Evolutionary conservation across 2,888 invertebrate species (phyloP).

Genomic region (Dicyrtoma fusca): DNA sequence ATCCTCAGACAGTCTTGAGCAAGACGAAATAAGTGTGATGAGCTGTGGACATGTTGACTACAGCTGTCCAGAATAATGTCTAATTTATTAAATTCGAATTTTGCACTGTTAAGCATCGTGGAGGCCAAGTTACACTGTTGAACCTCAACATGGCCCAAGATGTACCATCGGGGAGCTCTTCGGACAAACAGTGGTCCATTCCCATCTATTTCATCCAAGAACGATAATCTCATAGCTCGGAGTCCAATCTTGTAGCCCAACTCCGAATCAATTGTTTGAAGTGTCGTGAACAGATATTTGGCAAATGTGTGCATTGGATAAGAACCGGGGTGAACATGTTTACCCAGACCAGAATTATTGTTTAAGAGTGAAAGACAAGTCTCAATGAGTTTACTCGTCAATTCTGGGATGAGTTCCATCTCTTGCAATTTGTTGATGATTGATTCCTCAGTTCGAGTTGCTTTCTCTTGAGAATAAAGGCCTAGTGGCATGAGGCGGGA

Average conservation of each 20-base stretch:
- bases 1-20: constrained; percentile 81
- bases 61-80: constrained; percentile 77
- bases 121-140: constrained; percentile 79
- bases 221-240: constrained; percentile 75
- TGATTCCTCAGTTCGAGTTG: constrained; percentile 62
- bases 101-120: constrained; percentile 73
- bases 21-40: constrained; percentile 79
- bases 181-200: constrained; percentile 65
- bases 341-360: constrained; percentile 68
- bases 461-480: constrained; percentile 71
- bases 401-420: constrained; percentile 63
- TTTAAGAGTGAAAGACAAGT: constrained; percentile 67
- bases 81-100: constrained; percentile 72
- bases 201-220: constrained; percentile 69
- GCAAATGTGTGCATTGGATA: constrained; percentile 86
- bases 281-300: constrained; percentile 75
- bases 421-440: constrained; percentile 74
- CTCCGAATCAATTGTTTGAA: constrained; percentile 75
- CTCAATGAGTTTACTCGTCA: constrained; percentile 20
- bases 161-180: constrained; percentile 75
- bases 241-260: constrained; percentile 78
- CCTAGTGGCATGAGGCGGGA: constrained; percentile 78
- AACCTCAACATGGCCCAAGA: constrained; percentile 76
- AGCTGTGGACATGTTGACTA: constrained; percentile 79
- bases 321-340: constrained; percentile 74